Evolutionary conservation across 2,113 vertebrate genomes (phyloP).

Genomic region (Solea senegalensis): DNA sequence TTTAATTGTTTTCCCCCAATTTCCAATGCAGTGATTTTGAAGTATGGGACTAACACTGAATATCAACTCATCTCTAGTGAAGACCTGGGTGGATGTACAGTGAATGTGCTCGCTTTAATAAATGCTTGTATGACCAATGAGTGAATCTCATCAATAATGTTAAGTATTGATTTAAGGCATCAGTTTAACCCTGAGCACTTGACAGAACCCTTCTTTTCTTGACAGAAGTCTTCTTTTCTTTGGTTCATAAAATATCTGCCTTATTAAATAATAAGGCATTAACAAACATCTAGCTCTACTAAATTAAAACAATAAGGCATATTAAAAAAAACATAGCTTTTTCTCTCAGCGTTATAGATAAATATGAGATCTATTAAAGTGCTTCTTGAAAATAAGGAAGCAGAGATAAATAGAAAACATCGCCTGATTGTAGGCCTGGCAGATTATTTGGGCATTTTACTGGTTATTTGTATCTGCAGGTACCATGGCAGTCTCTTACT

Average conservation of each 20-base stretch:
- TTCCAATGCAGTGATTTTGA: no score
- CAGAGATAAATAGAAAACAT: neutral
- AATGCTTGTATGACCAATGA: neutral
- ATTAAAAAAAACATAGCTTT: neutral
- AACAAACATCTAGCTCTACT: slow-evolving; percentile 11
- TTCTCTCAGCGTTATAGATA: neutral
- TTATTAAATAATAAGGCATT: slow-evolving; percentile 48
- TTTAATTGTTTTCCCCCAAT: no score
- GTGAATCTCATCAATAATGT: neutral
- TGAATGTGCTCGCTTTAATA: neutral
- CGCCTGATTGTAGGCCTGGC: no score
- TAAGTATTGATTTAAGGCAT: slow-evolving; percentile 28
- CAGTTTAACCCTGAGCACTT: neutral
- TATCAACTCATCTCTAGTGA: no score
- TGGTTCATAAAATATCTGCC: slow-evolving; percentile 30
- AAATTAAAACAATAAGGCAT: neutral
- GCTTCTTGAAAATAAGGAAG: slow-evolving; percentile 10
- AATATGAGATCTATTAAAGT: slow-evolving; percentile 20
- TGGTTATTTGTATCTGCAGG: no score
- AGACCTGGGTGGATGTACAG: no score
- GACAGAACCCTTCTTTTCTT: no score
- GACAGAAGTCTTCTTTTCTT: slow-evolving; percentile 16
- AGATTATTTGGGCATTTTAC: no score
- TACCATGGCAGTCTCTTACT: no score
- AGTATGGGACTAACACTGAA: no score